A percentile compares a stretch with the other conserved stretches of the same genome.
phyloP scores from a whole-genome alignment of 2,888 invertebrate genomes.

The Proisotoma minuta region DNA sequence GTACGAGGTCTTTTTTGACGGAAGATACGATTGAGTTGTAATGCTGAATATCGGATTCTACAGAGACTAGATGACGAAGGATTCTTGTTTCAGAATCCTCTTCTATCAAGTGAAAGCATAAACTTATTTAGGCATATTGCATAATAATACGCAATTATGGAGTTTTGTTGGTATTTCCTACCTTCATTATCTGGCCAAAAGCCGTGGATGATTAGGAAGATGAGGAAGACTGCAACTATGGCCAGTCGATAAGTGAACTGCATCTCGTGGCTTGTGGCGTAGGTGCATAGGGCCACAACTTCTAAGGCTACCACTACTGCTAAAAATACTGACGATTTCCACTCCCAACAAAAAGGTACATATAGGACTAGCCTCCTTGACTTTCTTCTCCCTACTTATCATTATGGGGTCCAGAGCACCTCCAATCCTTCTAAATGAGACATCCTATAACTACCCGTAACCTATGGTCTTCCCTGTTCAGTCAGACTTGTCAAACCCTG shows the following conservation, averaged over 20 bases:
- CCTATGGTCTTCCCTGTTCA: too few species aligned
- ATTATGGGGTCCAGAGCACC: too few species aligned
- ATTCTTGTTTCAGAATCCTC: conserved; percentile 45
- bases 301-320: too few species aligned
- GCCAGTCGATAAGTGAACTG: background rate
- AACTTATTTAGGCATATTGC: background rate
- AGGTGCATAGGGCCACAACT: background rate
- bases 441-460: too few species aligned
- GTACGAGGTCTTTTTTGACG: conserved; percentile 35
- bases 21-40: conserved; percentile 41
- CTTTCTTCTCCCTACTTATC: too few species aligned
- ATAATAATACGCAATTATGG: too few species aligned
- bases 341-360: too few species aligned
- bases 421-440: too few species aligned
- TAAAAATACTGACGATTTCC: too few species aligned
- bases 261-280: background rate
- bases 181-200: conserved; percentile 9
- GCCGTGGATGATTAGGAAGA: background rate
- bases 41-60: conserved; percentile 41
- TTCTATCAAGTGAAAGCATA: conserved; percentile 19
- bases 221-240: background rate
- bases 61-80: conserved; percentile 32
- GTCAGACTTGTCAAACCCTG: too few species aligned
- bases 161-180: too few species aligned
- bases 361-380: too few species aligned